These are phyloP conservation scores for Gnatocerus cornutus DNA, from an alignment of 2,888 invertebrate species.

Conservation along the genomic window DNA sequence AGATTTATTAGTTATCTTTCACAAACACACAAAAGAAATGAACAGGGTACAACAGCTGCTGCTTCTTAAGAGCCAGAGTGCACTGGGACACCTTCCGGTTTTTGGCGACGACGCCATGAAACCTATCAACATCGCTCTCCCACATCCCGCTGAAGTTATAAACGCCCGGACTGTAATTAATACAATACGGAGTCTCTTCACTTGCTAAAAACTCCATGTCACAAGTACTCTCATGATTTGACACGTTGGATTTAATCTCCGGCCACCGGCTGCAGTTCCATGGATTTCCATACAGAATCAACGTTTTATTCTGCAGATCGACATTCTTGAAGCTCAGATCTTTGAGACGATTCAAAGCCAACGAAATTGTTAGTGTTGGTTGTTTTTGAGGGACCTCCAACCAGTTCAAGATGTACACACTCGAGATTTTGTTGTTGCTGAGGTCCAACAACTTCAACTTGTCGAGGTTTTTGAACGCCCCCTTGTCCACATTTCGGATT, in stretches of 20 bases:
- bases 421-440: conserved; percentile 26
- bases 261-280: conserved; percentile 24
- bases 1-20: background rate
- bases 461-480: conserved; percentile 6
- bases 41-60: conserved; percentile 22
- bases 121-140: conserved; percentile 15
- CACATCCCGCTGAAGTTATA: conserved; percentile 2
- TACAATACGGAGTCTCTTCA: conserved; percentile 17
- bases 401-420: conserved; percentile 6
- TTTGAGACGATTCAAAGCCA: conserved; percentile 12
- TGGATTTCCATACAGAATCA: conserved; percentile 33
- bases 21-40: conserved; percentile 12
- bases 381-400: conserved; percentile 15
- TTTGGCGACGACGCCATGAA: background rate
- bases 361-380: conserved; percentile 10
- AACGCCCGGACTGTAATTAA: conserved; percentile 5
- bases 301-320: conserved; percentile 3
- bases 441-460: conserved; percentile 19
- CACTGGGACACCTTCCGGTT: conserved; percentile 11
- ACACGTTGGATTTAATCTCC: background rate
- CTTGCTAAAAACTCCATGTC: conserved; percentile 9
- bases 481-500: background rate
- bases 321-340: conserved; percentile 4
- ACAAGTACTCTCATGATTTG: conserved; percentile 8
- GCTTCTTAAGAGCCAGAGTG: background rate